Evolutionary conservation across 2,113 vertebrate species (phyloP), one percentile per base, ranked within the genome.

Genomic region (Eira barbara): DNA sequence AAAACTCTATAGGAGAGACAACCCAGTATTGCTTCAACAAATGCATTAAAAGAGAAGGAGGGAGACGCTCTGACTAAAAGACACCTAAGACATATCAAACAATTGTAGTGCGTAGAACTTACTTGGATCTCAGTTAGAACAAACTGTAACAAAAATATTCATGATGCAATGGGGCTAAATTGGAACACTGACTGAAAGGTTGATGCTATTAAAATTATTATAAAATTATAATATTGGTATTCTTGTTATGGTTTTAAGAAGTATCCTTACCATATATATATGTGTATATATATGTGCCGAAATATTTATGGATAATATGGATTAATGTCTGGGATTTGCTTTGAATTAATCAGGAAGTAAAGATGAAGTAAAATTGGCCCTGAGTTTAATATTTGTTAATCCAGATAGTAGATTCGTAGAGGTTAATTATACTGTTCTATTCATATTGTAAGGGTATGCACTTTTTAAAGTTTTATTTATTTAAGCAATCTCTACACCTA

Each of bases 331-430:
- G 52, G 29, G 10, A 86, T 80, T 69, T 69, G 18, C 63, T 89
- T 93, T 79, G 82, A 88, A 65, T 93, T 89, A 76, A 82, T 89
- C 29, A 65, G 20, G 47, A 91, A 57, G 7, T 80, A 34, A 59
- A 34, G 42, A 61, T 79, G 49, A 69, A 86, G 31, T 20, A 91
- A 59, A 80, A 80, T 61, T 86, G 61, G 49, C 88, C 34, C 25
- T 79, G 39, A 91, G 23, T 39, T 86, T 73, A 95, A 91, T 71
- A 91, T 80, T 91, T 80, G 57, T 84, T 90, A 20, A 91, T 36
- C 59, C 65, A 67, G 36, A 78, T 73, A 52, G 6, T 39, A 69
- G 31, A 27, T 89, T 81, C 52, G 49, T 47, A 15, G 39, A 14
- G 15, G 39, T 81, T 94, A 79, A 79, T 85, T 79, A 79, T 59